phyloP scores from a whole-genome alignment of 1,140 invertebrate genomes.

The Achatina immaculata region DNA sequence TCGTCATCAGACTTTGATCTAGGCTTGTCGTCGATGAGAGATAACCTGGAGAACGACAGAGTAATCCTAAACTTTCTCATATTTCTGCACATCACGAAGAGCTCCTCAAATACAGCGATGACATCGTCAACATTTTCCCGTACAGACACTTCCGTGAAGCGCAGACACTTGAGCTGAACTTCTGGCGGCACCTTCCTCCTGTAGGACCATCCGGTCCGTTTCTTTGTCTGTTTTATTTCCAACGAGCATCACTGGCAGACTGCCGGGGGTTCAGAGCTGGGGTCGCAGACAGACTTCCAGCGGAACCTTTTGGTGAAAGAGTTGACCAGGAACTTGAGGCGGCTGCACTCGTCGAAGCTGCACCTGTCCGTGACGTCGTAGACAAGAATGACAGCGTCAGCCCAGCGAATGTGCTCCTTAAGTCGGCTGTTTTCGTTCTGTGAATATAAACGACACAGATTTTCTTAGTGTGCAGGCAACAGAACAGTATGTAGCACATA shows the following conservation, averaged over 20 bases:
- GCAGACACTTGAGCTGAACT: constrained; percentile 82
- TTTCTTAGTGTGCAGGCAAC: no score
- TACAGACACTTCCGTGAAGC: constrained; percentile 86
- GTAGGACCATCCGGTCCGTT: constrained; percentile 87
- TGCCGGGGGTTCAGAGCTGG: constrained; percentile 72
- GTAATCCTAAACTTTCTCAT: background rate
- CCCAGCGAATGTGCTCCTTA: constrained; percentile 87
- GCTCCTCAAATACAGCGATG: constrained; percentile 51
- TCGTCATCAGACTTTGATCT: constrained; percentile 9
- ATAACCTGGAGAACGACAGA: background rate
- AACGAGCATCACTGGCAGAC: constrained; percentile 80
- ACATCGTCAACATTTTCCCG: constrained; percentile 80
- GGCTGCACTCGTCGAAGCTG: constrained; percentile 86
- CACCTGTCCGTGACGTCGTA: constrained; percentile 91
- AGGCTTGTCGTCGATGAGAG: background rate
- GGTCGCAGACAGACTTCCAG: constrained; percentile 62
- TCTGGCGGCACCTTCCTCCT: constrained; percentile 83
- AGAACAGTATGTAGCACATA: no score
- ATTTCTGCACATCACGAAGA: constrained; percentile 43
- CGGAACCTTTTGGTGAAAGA: constrained; percentile 79
- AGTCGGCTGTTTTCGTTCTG: constrained; percentile 81
- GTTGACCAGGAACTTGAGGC: constrained; percentile 84
- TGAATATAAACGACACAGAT: background rate
- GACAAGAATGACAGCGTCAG: constrained; percentile 87
- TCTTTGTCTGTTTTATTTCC: constrained; percentile 93